Evolutionary conservation across 2,113 vertebrate species (phyloP).

Genomic region (Hyperoodon ampullatus): DNA sequence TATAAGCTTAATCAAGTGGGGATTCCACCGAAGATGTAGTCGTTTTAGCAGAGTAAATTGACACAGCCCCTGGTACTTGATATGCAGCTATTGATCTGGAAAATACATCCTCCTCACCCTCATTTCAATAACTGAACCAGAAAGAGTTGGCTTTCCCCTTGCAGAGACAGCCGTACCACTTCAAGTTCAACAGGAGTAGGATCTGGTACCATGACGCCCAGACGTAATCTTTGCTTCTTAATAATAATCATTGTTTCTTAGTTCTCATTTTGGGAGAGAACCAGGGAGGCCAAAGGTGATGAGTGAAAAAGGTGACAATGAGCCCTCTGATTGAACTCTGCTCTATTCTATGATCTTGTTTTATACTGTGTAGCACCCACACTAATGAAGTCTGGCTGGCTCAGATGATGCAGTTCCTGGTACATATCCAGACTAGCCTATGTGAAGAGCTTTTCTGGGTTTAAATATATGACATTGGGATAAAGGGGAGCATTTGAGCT

Average conservation of each 20-base stretch:
- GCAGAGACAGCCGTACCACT: background rate
- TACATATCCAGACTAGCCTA: background rate
- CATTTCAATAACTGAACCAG: background rate
- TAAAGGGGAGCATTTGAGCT: background rate
- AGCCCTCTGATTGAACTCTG: background rate
- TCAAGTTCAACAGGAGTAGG: background rate
- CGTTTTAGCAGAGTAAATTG: background rate
- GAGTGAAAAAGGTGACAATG: background rate
- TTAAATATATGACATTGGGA: background rate
- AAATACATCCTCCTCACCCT: background rate
- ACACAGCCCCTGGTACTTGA: background rate
- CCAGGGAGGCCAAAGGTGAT: background rate
- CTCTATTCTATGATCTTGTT: background rate
- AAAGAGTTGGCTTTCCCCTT: background rate
- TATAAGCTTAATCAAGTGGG: background rate
- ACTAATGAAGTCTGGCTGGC: background rate
- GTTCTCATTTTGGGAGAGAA: background rate
- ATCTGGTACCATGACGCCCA: background rate
- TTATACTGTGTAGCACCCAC: background rate
- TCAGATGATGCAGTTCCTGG: background rate
- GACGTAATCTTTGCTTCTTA: background rate
- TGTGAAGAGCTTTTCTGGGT: background rate
- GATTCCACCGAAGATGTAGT: background rate
- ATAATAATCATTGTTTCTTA: slow-evolving; percentile 1
- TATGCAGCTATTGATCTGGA: background rate